Conservation (phyloP, 2,888 invertebrate species). For the Drosophila vallismaia region DNA sequence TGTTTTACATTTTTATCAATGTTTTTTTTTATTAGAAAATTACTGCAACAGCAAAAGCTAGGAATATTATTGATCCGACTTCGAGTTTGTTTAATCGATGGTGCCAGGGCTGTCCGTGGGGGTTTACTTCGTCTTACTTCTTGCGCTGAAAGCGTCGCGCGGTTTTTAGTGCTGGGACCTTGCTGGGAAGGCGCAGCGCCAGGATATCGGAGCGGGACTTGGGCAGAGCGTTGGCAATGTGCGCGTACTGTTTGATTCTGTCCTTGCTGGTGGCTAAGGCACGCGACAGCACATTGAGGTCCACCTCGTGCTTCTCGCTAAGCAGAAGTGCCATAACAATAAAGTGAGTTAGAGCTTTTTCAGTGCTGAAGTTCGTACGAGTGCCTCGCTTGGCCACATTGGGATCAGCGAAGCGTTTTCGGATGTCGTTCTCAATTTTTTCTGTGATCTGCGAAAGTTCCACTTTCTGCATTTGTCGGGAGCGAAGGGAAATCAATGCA, state of each 20-base stretch:
- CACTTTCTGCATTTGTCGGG: slow-evolving; percentile 58
- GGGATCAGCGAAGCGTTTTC: slow-evolving; percentile 76
- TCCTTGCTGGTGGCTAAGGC: slow-evolving; percentile 72
- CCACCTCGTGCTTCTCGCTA: slow-evolving; percentile 72
- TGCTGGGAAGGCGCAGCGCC: slow-evolving; percentile 71
- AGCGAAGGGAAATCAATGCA: slow-evolving; percentile 70
- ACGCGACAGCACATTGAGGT: slow-evolving; percentile 64
- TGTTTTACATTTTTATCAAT: not conserved
- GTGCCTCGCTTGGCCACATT: slow-evolving; percentile 53
- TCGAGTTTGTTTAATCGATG: slow-evolving; percentile 70
- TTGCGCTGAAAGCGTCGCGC: slow-evolving; percentile 58
- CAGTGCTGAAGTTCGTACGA: slow-evolving; percentile 71
- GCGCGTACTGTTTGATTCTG: slow-evolving; percentile 76
- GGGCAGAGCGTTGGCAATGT: slow-evolving; percentile 69
- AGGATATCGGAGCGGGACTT: slow-evolving; percentile 63
- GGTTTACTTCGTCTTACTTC: slow-evolving; percentile 29
- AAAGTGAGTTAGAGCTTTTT: slow-evolving; percentile 82
- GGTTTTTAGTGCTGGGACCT: slow-evolving; percentile 59
- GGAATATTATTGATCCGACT: slow-evolving; percentile 39
- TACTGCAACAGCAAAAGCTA: slow-evolving; percentile 4
- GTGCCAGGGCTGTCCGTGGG: slow-evolving; percentile 48
- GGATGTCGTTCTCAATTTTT: slow-evolving; percentile 82
- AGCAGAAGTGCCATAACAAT: slow-evolving; percentile 79
- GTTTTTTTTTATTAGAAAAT: not conserved
- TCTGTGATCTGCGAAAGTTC: slow-evolving; percentile 81